Conservation (phyloP, 2,113 vertebrate genomes). For the Xerus inauris region DNA sequence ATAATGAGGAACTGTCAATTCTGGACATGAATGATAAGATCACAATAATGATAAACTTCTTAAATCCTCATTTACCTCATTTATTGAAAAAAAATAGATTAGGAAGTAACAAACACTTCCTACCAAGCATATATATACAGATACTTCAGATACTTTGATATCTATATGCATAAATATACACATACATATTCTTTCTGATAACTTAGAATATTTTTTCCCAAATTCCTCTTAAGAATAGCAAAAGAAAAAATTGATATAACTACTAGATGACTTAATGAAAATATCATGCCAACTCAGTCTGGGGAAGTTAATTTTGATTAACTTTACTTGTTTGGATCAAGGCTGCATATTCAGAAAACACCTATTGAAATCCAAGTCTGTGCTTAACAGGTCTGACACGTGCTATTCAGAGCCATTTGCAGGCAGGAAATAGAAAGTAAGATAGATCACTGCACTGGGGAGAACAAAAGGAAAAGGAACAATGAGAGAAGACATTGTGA, state of each 20-base stretch:
- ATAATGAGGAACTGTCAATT: neutral
- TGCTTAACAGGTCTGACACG: neutral
- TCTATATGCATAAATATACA: too few relatives aligned
- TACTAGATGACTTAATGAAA: neutral
- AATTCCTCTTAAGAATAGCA: constrained; percentile 32
- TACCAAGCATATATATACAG: neutral
- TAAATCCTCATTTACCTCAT: neutral
- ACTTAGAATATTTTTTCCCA: neutral
- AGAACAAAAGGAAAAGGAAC: neutral
- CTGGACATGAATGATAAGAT: neutral
- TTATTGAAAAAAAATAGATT: neutral
- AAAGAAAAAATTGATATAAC: neutral
- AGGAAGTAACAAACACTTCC: neutral
- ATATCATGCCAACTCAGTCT: neutral
- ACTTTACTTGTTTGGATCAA: constrained; percentile 33
- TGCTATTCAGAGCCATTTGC: neutral
- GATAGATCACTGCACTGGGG: neutral
- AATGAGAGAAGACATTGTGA: neutral
- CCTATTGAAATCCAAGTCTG: neutral
- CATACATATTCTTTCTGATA: neutral
- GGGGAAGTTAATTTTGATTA: constrained; percentile 10
- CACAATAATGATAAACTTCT: neutral
- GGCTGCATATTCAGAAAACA: constrained; percentile 21
- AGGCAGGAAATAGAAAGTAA: neutral
- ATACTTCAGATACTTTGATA: neutral